Evolutionary conservation across 2,888 invertebrate genomes (phyloP), one percentile per base, ranked within the genome.

Genomic region (Oscheius sp.): DNA sequence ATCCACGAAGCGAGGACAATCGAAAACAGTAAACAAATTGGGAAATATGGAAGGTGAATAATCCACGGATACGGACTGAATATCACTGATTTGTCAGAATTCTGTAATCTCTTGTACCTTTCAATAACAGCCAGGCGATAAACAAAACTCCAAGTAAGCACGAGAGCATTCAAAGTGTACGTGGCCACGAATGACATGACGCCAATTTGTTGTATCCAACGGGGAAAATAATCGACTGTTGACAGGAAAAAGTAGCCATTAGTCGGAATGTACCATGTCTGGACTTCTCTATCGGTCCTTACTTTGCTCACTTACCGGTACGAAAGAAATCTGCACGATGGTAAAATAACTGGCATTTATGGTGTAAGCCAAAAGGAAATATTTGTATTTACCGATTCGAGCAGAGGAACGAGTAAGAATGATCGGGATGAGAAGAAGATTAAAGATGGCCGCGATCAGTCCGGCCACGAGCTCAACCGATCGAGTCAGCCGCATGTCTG

Each of bases 201-300:
- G 2, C 9, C 43, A 1, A 63, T 6, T 9, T 63, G 63, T 63
- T 63, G 63, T 9, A 63, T 43, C 45, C 45, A 63, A 23, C 46
- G 43, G 0, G 63, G 63, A 1, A 63, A 16, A 23, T 18, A 16
- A n/a, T 63, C 45, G 63, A 63, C 63, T 18, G 63, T 63, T 3
- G 63, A 43, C 12, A 61, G 6, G 63, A 45, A 63, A 23, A 63
- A 63, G 46, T 45, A 63, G 21, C 63, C 63, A 21, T 63, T 63
- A 2, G 2, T 1, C 0, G 45, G 45, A 45, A 45, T 25, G 63
- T 63, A 63, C 63, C 63, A 63, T 1, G 63, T 63, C 63, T 63
- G 23, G 35, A 35, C 35, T n/a, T n/a, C n/a, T n/a, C n/a, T n/a
- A n/a, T n/a, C n/a, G n/a, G n/a, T n/a, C n/a, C n/a, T n/a, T n/a